Evolutionary conservation across 1,140 invertebrate genomes (phyloP).

Genomic region (Rhyzopertha dominica): DNA sequence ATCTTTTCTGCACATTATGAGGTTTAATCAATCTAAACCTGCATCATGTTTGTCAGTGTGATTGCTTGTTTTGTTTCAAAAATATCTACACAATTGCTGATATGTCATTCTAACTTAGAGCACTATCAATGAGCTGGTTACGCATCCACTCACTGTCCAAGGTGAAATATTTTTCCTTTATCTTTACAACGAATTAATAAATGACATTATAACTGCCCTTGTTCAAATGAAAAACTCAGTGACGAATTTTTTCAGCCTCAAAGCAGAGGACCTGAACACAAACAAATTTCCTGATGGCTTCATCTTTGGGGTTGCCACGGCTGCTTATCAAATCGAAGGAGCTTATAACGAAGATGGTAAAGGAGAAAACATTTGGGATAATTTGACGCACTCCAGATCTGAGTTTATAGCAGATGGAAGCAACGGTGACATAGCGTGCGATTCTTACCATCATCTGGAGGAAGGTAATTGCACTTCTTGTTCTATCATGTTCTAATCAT

Average conservation of each 20-base stretch:
- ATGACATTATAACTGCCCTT: not conserved
- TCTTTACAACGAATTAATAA: not conserved
- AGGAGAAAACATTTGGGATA: slow-evolving; percentile 54
- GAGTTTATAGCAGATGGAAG: slow-evolving; percentile 38
- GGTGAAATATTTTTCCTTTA: too few relatives aligned
- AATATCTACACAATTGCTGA: too few relatives aligned
- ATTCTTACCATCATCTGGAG: slow-evolving; percentile 41
- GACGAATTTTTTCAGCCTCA: slow-evolving; percentile 2
- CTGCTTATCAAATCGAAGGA: slow-evolving; percentile 45
- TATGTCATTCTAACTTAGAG: too few relatives aligned
- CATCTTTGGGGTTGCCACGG: slow-evolving; percentile 37
- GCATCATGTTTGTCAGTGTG: too few relatives aligned
- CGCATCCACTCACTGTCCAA: too few relatives aligned
- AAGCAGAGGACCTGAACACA: too few relatives aligned
- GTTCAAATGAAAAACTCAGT: not conserved
- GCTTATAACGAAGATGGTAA: slow-evolving; percentile 42
- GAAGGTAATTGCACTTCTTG: too few relatives aligned
- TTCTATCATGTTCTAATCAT: too few relatives aligned
- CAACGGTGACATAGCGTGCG: slow-evolving; percentile 45
- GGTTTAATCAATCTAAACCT: too few relatives aligned
- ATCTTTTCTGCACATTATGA: too few relatives aligned
- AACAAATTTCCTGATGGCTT: slow-evolving; percentile 52
- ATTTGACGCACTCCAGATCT: slow-evolving; percentile 29
- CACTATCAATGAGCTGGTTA: too few relatives aligned
- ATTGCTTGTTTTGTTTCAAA: too few relatives aligned